Conservation (phyloP, 2,797 vertebrate genomes). For the Phalanger gymnotis region DNA sequence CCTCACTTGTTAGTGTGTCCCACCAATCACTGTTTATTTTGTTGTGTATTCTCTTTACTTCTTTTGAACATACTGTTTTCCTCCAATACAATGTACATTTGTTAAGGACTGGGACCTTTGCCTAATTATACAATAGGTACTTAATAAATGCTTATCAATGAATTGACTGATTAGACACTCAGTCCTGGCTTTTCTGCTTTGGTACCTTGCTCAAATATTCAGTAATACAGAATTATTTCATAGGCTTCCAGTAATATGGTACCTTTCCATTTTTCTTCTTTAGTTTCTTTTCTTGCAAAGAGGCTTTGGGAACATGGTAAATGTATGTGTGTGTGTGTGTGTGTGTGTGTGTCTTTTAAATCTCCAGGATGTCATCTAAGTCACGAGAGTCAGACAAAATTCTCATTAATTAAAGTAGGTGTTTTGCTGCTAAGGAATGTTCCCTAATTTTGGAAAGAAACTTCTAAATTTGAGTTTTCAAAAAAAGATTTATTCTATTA, state of each 20-base stretch:
- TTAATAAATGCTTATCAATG: not conserved
- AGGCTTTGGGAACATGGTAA: not conserved
- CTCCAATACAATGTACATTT: not conserved
- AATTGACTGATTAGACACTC: not conserved
- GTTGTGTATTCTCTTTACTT: not conserved
- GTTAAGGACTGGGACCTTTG: not conserved
- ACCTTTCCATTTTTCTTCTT: conserved; percentile 24
- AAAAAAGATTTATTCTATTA: conserved; percentile 61
- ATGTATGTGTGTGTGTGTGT: conserved; percentile 52
- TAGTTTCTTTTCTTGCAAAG: conserved; percentile 17
- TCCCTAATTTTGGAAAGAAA: conserved; percentile 43
- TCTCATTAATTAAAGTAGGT: conserved; percentile 69
- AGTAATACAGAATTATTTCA: conserved; percentile 25
- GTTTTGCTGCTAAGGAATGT: conserved; percentile 58
- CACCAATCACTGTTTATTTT: not conserved
- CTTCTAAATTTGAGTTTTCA: conserved; percentile 49
- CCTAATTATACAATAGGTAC: not conserved
- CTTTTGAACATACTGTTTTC: not conserved
- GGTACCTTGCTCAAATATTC: conserved; percentile 2
- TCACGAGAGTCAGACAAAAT: conserved; percentile 16
- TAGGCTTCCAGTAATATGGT: not conserved
- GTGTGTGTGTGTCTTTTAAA: conserved; percentile 53
- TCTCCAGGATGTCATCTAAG: conserved; percentile 32
- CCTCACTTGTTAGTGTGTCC: not conserved
- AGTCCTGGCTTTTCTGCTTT: not conserved